Conservation (phyloP, 2,797 vertebrate species). For the Enteromius afrohamiltoni region DNA sequence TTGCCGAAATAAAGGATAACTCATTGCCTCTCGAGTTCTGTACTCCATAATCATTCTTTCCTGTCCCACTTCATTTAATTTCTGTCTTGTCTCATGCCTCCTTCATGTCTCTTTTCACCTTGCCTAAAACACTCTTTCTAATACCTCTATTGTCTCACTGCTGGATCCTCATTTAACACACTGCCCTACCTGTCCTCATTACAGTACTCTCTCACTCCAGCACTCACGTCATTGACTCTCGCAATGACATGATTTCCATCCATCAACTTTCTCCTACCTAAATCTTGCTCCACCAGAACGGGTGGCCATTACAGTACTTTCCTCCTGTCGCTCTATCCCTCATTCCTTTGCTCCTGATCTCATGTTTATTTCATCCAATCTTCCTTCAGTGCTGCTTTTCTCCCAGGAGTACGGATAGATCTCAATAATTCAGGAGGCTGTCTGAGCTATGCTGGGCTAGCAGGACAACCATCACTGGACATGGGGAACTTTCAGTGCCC, state of each 20-base stretch:
- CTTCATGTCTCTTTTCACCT: not conserved
- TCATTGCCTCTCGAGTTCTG: slow-evolving; percentile 4
- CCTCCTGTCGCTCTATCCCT: slow-evolving; percentile 10
- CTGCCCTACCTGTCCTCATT: slow-evolving; percentile 9
- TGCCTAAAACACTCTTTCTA: not conserved
- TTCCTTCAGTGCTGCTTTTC: slow-evolving; percentile 49
- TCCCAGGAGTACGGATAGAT: slow-evolving; percentile 59
- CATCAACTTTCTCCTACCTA: slow-evolving; percentile 4
- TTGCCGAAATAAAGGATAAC: slow-evolving; percentile 49
- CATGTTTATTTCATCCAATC: slow-evolving; percentile 63
- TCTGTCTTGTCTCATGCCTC: not conserved
- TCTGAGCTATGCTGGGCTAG: slow-evolving; percentile 53
- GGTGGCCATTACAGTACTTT: slow-evolving; percentile 25
- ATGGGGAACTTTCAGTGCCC: slow-evolving; percentile 9
- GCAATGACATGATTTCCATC: not conserved
- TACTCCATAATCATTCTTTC: not conserved
- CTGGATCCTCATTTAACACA: slow-evolving; percentile 10
- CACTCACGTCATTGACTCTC: not conserved
- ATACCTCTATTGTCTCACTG: not conserved
- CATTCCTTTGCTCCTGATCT: slow-evolving; percentile 42
- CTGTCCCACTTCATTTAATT: not conserved
- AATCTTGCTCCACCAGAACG: not conserved
- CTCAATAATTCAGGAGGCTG: slow-evolving; percentile 69
- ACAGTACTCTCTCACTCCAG: not conserved
- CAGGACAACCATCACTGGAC: slow-evolving; percentile 42